phyloP scores from a whole-genome alignment of 2,888 invertebrate species.

The Phasia obesa region DNA sequence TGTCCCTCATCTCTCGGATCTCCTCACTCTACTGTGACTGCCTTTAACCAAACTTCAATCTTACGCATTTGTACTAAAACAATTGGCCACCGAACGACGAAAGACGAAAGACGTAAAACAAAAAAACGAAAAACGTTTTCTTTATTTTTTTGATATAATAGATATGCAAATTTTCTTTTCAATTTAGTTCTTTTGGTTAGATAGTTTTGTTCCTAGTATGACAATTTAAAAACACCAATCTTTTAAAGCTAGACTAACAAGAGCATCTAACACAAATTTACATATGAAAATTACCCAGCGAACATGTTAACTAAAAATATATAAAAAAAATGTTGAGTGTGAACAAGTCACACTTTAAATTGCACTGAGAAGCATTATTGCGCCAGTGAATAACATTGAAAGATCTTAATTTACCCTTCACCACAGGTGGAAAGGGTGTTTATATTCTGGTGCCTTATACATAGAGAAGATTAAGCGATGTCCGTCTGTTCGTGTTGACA shows the following conservation, averaged over 20 bases:
- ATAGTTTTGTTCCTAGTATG: slow-evolving; percentile 47
- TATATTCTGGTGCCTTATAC: no score
- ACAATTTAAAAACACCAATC: slow-evolving; percentile 68
- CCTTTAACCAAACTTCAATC: background rate
- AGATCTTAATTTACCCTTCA: no score
- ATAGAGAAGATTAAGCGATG: no score
- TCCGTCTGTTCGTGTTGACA: no score
- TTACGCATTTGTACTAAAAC: slow-evolving; percentile 40
- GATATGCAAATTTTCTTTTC: slow-evolving; percentile 68
- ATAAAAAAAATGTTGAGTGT: background rate
- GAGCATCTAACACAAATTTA: slow-evolving; percentile 67
- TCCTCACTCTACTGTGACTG: background rate
- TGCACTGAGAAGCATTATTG: no score
- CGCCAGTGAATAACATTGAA: no score
- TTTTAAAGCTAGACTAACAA: slow-evolving; percentile 70
- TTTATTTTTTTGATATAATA: slow-evolving; percentile 63
- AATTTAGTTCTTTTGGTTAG: slow-evolving; percentile 55
- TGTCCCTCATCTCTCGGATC: slow-evolving; percentile 15
- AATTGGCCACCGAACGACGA: background rate
- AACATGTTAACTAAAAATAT: slow-evolving; percentile 11
- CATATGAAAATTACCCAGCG: slow-evolving; percentile 26
- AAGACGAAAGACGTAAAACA: slow-evolving; percentile 24
- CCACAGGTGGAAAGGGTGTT: no score
- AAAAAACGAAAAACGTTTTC: slow-evolving; percentile 22
- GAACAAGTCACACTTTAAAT: no score